These are phyloP conservation scores for Rotaria magnacalcarata DNA, from an alignment of 2,888 invertebrate genomes.

Conservation along the genomic window DNA sequence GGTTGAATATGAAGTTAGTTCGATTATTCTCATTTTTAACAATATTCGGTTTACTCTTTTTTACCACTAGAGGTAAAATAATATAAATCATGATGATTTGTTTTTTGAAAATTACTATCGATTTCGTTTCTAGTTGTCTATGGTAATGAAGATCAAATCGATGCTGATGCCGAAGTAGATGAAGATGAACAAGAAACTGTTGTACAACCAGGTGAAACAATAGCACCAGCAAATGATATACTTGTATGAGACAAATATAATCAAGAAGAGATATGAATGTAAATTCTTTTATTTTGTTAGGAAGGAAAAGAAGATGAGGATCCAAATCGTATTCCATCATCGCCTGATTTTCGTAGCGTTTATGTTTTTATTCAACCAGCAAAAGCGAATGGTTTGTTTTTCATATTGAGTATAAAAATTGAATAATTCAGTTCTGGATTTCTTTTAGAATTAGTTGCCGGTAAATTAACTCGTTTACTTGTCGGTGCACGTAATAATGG, in stretches of 20 bases:
- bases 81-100: not conserved
- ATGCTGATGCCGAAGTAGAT: not conserved
- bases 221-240: not conserved
- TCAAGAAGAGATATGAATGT: not conserved
- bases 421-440: too few species aligned
- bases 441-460: constrained; percentile 74
- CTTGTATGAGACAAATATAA: not conserved
- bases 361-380: constrained; percentile 11
- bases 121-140: not conserved
- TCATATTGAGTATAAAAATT: too few species aligned
- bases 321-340: not conserved
- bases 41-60: not conserved
- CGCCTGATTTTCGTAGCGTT: not conserved
- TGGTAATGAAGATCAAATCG: not conserved
- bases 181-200: not conserved
- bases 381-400: not conserved
- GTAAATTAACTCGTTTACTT: constrained; percentile 83
- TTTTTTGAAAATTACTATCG: too few species aligned
- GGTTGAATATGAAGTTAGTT: not conserved
- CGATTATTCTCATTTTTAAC: not conserved
- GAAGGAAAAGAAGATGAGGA: constrained; percentile 25
- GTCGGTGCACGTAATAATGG: constrained; percentile 87
- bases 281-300: not conserved
- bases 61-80: not conserved
- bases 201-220: not conserved